Base-by-base conservation (phyloP, 2,797 vertebrate species). In the Alauda arvensis region DNA sequence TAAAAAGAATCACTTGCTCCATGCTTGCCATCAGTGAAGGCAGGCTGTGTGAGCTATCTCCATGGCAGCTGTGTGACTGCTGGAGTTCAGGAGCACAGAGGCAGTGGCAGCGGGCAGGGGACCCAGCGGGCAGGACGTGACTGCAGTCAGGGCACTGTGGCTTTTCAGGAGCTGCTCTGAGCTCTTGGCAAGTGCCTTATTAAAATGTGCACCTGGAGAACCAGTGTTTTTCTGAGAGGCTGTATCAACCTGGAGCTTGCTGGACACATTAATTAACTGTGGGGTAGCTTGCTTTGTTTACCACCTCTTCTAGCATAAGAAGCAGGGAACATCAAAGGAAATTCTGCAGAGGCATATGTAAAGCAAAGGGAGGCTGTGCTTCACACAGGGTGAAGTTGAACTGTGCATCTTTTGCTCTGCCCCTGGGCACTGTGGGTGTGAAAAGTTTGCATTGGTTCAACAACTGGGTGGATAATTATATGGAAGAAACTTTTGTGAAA, bases 271-370 rank as follows among this genome's bases (percentile, higher is more conserved):
- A 45, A 67, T 71, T 53, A 43, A 24, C 43, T 83, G n/a, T n/a
- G 16, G 67, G 39, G 21, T 55, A 53, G 31, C 82, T 75, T 79
- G 52, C 66, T 93, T 88, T 83, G 48, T 66, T 90, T 88, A 43
- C 33, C 40, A 13, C 18, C 33, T 82, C 37, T 79, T 70, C 19
- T n/a, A 23, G 8, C 51, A 29, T 31, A 40, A 66, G 46, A 49
- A 68, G 37, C 15, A 37, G 51, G 77, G 48, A 87, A 42, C 62
- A 76, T 91, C 55, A 87, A 94, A 88, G 74, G 69, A 59, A 80
- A 21, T 65, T 21, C 31, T 14, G 34, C 8, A 23, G 46, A 79
- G 11, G 11, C 14, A 3, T 34, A 56, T 24, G 48, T 48, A 81
- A 80, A 92, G 70, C 70, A 31, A 39, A 62, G 34, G 26, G 63